phyloP scores from a whole-genome alignment of 2,113 vertebrate species.

The Pangasianodon gigas region DNA sequence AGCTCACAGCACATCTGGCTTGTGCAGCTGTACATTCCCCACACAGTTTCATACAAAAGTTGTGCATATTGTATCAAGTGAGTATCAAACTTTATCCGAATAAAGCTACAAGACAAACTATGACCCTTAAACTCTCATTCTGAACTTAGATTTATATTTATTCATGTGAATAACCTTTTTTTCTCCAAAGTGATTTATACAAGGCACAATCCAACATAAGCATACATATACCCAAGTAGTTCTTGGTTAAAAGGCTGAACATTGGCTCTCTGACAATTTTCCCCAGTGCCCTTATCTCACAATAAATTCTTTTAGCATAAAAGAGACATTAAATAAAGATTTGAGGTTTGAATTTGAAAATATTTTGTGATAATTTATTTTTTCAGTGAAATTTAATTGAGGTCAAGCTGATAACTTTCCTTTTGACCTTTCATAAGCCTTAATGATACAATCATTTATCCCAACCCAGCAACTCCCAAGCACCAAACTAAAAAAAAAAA shows the following conservation, averaged over 20 bases:
- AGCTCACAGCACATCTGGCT: neutral
- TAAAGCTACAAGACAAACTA: neutral
- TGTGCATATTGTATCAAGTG: neutral
- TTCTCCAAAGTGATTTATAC: neutral
- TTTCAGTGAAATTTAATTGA: neutral
- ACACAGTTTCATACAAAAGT: neutral
- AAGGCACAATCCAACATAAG: neutral
- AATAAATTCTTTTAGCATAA: neutral
- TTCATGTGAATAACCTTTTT: neutral
- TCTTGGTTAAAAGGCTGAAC: neutral
- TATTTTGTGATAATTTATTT: neutral
- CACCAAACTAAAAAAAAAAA: neutral
- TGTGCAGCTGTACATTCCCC: neutral
- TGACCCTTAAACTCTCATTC: neutral
- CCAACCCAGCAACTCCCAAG: neutral
- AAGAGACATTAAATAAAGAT: neutral
- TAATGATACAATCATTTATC: neutral
- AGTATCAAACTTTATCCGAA: neutral
- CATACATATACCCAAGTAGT: neutral
- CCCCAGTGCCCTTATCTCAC: neutral
- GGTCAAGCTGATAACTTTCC: neutral
- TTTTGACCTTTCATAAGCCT: neutral
- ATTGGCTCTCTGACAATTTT: neutral
- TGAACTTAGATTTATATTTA: neutral
- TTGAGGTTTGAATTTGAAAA: neutral